A percentile compares a stretch with the other conserved stretches of the same genome.
Conservation (phyloP, 2,888 invertebrate species). For the Cosmorhoe ocellata region DNA sequence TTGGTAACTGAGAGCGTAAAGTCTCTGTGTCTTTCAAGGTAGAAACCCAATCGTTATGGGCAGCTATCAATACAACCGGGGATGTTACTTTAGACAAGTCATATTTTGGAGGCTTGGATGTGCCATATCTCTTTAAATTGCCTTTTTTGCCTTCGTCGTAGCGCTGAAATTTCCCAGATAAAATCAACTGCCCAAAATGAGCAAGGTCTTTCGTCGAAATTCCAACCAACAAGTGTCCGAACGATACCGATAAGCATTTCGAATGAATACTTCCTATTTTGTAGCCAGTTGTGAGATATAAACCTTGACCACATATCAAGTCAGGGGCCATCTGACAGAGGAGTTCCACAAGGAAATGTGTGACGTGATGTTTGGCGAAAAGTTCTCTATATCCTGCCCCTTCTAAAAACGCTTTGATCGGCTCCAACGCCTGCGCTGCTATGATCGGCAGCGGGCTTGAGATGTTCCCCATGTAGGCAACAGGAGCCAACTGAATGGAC, state of each 20-base stretch:
- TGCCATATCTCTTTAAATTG: constrained; percentile 61
- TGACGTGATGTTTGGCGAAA: constrained; percentile 76
- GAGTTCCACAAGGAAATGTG: constrained; percentile 62
- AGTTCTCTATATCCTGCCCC: constrained; percentile 84
- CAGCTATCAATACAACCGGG: constrained; percentile 63
- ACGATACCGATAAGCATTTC: constrained; percentile 75
- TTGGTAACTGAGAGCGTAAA: constrained; percentile 78
- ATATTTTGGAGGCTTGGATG: constrained; percentile 58
- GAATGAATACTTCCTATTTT: constrained; percentile 77
- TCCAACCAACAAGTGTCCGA: constrained; percentile 80
- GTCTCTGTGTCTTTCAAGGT: constrained; percentile 79
- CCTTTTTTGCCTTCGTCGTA: constrained; percentile 61
- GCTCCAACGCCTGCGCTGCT: constrained; percentile 37
- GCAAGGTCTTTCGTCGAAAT: constrained; percentile 66
- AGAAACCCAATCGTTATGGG: constrained; percentile 84
- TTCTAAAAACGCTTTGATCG: constrained; percentile 49
- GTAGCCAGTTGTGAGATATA: constrained; percentile 83
- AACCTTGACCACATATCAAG: constrained; percentile 78
- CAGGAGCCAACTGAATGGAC: constrained; percentile 67
- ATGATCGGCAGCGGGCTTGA: constrained; percentile 49
- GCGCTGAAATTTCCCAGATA: constrained; percentile 57
- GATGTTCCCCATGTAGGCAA: constrained; percentile 79
- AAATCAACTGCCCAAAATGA: constrained; percentile 81
- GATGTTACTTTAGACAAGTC: constrained; percentile 57
- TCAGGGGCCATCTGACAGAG: constrained; percentile 64